Evolutionary conservation across 2,888 invertebrate genomes (phyloP).

Genomic region (Glyphotaelius pellucidus): DNA sequence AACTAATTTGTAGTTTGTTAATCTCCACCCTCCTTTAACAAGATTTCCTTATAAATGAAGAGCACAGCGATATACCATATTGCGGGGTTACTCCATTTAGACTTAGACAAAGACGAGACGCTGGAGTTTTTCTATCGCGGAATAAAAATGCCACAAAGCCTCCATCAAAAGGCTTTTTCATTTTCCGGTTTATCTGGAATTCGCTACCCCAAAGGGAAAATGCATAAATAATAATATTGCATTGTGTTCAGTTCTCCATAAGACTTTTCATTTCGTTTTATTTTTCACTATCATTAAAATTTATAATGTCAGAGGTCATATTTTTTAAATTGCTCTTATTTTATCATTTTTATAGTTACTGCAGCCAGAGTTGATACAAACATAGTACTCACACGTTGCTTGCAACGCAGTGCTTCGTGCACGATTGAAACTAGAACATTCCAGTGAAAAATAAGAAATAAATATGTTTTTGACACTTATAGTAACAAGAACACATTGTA

Average conservation of each 20-base stretch:
- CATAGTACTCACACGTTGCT: no score
- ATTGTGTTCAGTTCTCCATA: background rate
- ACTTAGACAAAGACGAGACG: background rate
- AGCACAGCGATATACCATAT: no score
- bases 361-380: no score
- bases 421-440: no score
- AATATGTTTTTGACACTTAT: no score
- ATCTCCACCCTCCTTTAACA: no score
- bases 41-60: no score
- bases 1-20: no score
- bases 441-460: no score
- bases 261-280: background rate
- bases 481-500: no score
- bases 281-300: background rate
- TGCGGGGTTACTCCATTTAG: background rate
- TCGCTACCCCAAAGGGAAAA: background rate
- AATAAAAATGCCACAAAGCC: background rate
- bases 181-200: slow-evolving; percentile 4
- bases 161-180: background rate
- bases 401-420: no score
- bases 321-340: background rate
- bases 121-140: background rate
- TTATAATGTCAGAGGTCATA: background rate
- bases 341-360: background rate
- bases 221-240: background rate